Percentiles rank a stretch among this genome's conserved stretches.
Conservation (phyloP, 1,140 invertebrate genomes). For the Rhizoglyphus robini region DNA sequence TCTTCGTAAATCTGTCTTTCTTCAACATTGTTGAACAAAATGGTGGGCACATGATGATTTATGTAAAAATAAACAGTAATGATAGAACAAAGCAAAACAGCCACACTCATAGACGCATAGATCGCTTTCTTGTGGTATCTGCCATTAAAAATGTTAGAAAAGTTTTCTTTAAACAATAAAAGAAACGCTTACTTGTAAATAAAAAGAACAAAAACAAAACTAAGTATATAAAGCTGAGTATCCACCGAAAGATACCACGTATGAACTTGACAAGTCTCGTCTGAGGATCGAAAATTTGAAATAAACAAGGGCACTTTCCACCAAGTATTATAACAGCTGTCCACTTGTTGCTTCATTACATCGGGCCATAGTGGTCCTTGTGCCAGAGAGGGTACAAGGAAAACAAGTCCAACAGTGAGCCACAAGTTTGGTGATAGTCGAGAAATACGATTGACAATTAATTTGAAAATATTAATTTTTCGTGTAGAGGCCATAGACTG, state of each 20-base stretch:
- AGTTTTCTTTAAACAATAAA: conserved; percentile 22
- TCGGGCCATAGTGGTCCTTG: conserved; percentile 25
- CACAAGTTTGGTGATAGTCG: conserved; percentile 24
- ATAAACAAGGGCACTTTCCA: conserved; percentile 27
- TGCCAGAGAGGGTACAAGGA: conserved; percentile 23
- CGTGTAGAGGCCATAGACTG: conserved; percentile 11
- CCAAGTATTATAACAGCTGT: conserved; percentile 22
- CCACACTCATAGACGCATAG: neutral
- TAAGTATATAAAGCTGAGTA: conserved; percentile 25
- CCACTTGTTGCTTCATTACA: conserved; percentile 20
- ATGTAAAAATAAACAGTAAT: conserved; percentile 6
- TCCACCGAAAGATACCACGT: conserved; percentile 27
- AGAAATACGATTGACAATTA: conserved; percentile 21
- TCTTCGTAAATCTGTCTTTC: conserved; percentile 9
- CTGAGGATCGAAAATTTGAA: conserved; percentile 24
- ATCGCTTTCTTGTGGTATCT: neutral
- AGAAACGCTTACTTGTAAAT: conserved; percentile 24
- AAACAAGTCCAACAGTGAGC: conserved; percentile 19
- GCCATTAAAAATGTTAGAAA: conserved; percentile 12
- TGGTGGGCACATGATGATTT: conserved; percentile 1
- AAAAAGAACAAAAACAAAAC: conserved; percentile 21
- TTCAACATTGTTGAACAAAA: conserved; percentile 18
- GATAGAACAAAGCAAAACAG: neutral
- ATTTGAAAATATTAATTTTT: conserved; percentile 21
- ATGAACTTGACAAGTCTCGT: conserved; percentile 23